Percentiles rank a stretch among this genome's conserved stretches.
Conservation (phyloP, 2,113 vertebrate genomes). For the Cavia porcellus region DNA sequence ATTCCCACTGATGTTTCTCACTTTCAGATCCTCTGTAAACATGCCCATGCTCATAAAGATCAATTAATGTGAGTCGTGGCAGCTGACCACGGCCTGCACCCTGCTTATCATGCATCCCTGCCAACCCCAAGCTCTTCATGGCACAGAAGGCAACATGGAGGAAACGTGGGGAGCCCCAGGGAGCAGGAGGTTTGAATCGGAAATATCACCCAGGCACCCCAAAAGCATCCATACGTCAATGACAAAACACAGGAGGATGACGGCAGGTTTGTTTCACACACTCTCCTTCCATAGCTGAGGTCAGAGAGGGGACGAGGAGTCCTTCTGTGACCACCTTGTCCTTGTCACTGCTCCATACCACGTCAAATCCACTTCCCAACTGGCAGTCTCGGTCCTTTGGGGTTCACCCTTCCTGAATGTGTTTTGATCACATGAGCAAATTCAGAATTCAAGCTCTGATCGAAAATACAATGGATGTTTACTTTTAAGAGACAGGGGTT, state of each 20-base stretch:
- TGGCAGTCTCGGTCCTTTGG: not conserved
- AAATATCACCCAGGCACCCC: not conserved
- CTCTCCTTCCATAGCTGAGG: not conserved
- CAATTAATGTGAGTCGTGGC: not conserved
- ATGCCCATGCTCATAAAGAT: not conserved
- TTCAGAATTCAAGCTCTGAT: not conserved
- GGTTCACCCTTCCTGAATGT: not conserved
- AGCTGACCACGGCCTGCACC: not conserved
- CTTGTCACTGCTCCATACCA: too few species aligned
- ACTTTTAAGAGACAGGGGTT: not conserved
- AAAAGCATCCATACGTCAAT: not conserved
- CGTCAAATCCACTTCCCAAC: not conserved
- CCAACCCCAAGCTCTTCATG: not conserved
- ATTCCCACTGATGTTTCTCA: not conserved
- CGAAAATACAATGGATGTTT: not conserved
- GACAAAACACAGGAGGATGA: not conserved
- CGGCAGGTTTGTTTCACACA: not conserved
- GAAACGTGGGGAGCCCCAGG: not conserved
- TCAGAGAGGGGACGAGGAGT: not conserved
- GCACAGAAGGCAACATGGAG: not conserved
- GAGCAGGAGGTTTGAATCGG: not conserved
- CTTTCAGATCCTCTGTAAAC: not conserved
- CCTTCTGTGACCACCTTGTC: not conserved
- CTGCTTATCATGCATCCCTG: not conserved
- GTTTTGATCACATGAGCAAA: not conserved